Conservation (phyloP, 2,888 invertebrate genomes). For the Noctua janthe region DNA sequence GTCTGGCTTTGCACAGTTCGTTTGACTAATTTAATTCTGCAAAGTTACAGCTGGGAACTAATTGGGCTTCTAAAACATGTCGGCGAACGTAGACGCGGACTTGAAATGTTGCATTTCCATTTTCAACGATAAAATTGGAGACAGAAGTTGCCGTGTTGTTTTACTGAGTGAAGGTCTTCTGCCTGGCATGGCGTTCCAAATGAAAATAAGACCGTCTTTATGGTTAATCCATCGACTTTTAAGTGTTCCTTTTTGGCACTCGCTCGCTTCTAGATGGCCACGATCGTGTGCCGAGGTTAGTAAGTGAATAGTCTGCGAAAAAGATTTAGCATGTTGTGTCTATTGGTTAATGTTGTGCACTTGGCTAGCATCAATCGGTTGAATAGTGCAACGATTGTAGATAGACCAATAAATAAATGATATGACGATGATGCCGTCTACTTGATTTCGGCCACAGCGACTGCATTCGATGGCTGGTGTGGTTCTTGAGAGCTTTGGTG, state of each 20-base stretch:
- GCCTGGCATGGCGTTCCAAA: not conserved
- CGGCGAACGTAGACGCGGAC: not conserved
- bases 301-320: not conserved
- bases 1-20: constrained; percentile 3
- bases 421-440: too few relatives aligned
- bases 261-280: not conserved
- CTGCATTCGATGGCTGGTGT: not conserved
- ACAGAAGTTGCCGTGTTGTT: not conserved
- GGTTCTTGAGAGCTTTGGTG: not conserved
- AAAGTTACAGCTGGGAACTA: constrained; percentile 35
- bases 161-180: not conserved
- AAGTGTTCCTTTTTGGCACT: not conserved
- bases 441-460: not conserved
- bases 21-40: constrained; percentile 31
- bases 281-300: not conserved
- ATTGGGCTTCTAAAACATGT: constrained; percentile 31
- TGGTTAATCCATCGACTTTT: constrained; percentile 4
- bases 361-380: not conserved
- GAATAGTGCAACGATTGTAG: not conserved
- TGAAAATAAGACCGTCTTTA: not conserved
- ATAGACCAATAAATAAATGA: not conserved
- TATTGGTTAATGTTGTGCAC: not conserved
- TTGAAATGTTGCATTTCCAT: not conserved
- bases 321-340: not conserved
- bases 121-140: not conserved